Percentiles rank a stretch among this genome's conserved stretches.
Conservation (phyloP, 2,113 vertebrate genomes). For the Leucopsar rothschildi region DNA sequence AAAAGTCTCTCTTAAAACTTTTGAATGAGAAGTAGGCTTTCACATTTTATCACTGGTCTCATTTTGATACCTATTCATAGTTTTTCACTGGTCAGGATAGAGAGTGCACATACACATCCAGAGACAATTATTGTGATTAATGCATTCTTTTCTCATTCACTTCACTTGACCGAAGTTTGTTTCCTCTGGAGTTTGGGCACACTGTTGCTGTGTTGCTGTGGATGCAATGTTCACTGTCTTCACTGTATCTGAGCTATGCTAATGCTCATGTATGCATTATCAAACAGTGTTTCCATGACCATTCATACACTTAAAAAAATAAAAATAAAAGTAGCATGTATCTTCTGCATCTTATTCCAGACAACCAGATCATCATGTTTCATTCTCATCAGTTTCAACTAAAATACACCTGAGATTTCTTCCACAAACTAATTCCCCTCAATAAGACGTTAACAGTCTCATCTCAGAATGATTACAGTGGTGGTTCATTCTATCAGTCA, state of each 20-base stretch:
- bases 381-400: neutral
- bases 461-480: neutral
- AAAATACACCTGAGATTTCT: neutral
- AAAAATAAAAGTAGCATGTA: neutral
- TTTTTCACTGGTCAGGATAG: neutral
- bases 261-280: neutral
- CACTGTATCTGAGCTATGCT: neutral
- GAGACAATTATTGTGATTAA: neutral
- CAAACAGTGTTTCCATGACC: neutral
- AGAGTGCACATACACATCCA: neutral
- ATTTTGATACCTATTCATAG: neutral
- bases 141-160: neutral
- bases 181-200: neutral
- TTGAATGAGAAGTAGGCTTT: neutral
- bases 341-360: neutral
- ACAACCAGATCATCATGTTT: neutral
- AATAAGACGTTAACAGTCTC: neutral
- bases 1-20: neutral
- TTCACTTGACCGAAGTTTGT: neutral
- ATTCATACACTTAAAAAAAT: neutral
- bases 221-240: fast-evolving
- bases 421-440: neutral
- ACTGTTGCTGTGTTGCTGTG: neutral
- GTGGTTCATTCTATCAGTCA: neutral
- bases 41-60: neutral